These are phyloP conservation scores for Tamandua tetradactyla DNA, from an alignment of 2,797 vertebrate species.

Conservation along the genomic window DNA sequence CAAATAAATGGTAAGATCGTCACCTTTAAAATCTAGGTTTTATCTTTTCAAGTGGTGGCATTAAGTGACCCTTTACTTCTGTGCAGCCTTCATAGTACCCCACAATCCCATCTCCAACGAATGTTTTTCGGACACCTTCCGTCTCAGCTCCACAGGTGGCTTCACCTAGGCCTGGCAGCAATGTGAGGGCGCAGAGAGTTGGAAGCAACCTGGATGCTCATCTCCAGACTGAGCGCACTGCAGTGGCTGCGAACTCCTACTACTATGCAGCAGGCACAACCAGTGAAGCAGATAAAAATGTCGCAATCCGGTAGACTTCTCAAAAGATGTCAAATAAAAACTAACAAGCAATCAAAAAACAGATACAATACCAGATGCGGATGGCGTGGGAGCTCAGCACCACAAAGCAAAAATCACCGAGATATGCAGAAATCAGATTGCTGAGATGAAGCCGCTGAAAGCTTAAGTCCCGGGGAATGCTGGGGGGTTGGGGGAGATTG, in stretches of 20 bases:
- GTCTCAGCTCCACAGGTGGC: background rate
- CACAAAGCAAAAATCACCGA: background rate
- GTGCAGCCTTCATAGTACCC: background rate
- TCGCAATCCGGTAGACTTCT: background rate
- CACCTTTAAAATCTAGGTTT: background rate
- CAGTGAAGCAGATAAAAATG: background rate
- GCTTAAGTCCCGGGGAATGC: too few relatives aligned
- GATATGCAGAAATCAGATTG: background rate
- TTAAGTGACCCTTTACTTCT: background rate
- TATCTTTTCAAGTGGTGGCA: background rate
- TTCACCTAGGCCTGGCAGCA: background rate
- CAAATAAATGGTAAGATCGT: background rate
- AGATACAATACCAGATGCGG: background rate
- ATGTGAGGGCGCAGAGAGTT: background rate
- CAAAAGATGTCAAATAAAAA: background rate
- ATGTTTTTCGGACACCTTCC: background rate
- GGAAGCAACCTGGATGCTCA: background rate
- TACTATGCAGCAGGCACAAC: background rate
- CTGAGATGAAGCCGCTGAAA: background rate
- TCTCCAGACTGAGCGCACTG: too few relatives aligned
- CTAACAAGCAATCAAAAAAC: background rate
- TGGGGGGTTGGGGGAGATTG: background rate
- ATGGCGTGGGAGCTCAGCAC: background rate
- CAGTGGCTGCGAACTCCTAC: background rate
- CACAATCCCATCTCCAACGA: background rate